Conservation (phyloP, 2,797 vertebrate genomes). For the Channallabes apus region DNA sequence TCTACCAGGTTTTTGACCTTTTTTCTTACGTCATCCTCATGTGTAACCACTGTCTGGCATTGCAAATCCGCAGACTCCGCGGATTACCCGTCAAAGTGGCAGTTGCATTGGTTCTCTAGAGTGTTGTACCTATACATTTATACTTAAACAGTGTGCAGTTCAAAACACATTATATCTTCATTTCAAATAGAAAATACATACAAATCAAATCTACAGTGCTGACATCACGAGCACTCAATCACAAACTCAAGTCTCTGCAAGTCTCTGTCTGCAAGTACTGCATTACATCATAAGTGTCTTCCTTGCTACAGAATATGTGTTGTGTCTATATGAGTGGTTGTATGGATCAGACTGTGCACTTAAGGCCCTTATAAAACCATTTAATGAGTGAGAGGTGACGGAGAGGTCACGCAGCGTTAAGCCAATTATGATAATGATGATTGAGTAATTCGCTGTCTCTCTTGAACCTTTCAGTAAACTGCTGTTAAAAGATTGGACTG, state of each 20-base stretch:
- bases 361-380: constrained; percentile 27
- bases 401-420: constrained; percentile 31
- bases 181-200: background rate
- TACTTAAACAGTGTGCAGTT: background rate
- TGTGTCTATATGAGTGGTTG: constrained; percentile 1
- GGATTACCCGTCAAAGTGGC: too few relatives aligned
- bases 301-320: background rate
- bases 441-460: constrained; percentile 40
- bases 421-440: constrained; percentile 36
- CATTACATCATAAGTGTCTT: constrained; percentile 5
- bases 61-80: too few relatives aligned
- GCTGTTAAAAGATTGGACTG: constrained; percentile 32
- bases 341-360: constrained; percentile 3
- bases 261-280: background rate
- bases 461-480: constrained; percentile 28
- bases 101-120: too few relatives aligned
- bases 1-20: too few relatives aligned
- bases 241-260: background rate
- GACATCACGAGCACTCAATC: background rate
- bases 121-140: too few relatives aligned
- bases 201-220: background rate
- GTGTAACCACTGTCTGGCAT: too few relatives aligned
- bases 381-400: constrained; percentile 23
- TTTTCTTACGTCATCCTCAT: too few relatives aligned
- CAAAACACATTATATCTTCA: background rate